Evolutionary conservation across 2,888 invertebrate species (phyloP).

Genomic region (Cephus pulcher): DNA sequence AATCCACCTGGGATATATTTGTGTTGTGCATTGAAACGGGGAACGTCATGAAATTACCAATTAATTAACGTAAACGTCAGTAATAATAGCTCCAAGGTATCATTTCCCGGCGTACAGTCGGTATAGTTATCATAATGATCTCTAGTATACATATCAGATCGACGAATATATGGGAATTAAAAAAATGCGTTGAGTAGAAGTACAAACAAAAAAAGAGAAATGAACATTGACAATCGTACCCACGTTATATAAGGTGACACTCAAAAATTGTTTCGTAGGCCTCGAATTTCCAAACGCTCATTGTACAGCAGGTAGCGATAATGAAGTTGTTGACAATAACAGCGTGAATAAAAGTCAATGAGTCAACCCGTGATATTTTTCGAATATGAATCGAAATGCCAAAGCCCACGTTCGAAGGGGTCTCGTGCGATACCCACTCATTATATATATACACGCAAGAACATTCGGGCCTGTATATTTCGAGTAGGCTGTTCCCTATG

Average conservation of each 20-base stretch:
- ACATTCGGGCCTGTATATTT: not conserved
- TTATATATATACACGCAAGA: constrained; percentile 5
- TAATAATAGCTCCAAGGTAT: constrained; percentile 57
- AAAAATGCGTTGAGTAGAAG: too few relatives aligned
- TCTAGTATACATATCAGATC: not conserved
- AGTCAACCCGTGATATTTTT: constrained; percentile 44
- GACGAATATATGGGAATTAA: not conserved
- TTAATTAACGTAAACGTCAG: constrained; percentile 49
- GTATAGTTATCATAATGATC: not conserved
- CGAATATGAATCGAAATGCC: constrained; percentile 47
- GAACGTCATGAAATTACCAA: constrained; percentile 51
- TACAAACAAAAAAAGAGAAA: too few relatives aligned
- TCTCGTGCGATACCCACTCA: constrained; percentile 6
- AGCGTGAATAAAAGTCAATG: constrained; percentile 39
- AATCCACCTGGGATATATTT: not conserved
- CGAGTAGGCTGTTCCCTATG: not conserved
- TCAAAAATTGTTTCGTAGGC: not conserved
- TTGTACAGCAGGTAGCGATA: constrained; percentile 11
- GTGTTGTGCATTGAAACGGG: not conserved
- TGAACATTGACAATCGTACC: too few relatives aligned
- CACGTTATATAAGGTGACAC: not conserved
- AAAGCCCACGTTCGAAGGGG: not conserved
- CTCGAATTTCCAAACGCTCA: not conserved
- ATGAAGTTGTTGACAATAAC: constrained; percentile 24
- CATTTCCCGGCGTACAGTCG: constrained; percentile 26